Evolutionary conservation across 2,797 vertebrate species (phyloP).

Genomic region (Leptoclinus maculatus): DNA sequence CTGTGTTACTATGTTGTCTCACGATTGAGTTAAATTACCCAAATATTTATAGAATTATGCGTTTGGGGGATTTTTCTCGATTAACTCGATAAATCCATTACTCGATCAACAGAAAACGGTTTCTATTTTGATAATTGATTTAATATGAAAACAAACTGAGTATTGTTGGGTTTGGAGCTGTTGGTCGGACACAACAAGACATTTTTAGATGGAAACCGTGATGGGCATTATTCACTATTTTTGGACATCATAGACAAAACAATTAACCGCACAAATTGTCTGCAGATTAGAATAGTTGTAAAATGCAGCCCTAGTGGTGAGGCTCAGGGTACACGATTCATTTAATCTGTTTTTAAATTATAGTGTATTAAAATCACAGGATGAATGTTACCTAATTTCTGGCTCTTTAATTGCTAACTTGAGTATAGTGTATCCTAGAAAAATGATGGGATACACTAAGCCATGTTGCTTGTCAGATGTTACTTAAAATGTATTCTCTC

Average conservation of each 20-base stretch:
- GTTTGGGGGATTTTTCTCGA: not conserved
- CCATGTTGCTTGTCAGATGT: not conserved
- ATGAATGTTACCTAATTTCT: not conserved
- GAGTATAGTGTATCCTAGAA: not conserved
- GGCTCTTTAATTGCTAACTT: not conserved
- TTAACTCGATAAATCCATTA: not conserved
- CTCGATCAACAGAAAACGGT: not conserved
- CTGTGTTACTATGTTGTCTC: not conserved
- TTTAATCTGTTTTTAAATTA: not conserved
- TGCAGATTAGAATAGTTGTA: not conserved
- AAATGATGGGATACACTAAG: not conserved
- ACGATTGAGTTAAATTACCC: conserved; percentile 3
- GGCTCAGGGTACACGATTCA: not conserved
- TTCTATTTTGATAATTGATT: not conserved
- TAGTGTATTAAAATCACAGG: not conserved
- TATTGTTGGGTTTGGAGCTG: not conserved
- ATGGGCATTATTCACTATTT: not conserved
- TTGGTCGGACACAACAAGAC: not conserved
- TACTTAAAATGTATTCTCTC: conserved; percentile 3
- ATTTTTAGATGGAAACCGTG: not conserved
- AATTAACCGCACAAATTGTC: not conserved
- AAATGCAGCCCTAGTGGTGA: not conserved
- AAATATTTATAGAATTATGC: not conserved
- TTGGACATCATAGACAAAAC: not conserved
- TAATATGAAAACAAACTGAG: not conserved